A percentile compares a stretch with the other conserved stretches of the same genome.
phyloP scores from a whole-genome alignment of 2,113 vertebrate genomes.

The Oreochromis tanganicae region DNA sequence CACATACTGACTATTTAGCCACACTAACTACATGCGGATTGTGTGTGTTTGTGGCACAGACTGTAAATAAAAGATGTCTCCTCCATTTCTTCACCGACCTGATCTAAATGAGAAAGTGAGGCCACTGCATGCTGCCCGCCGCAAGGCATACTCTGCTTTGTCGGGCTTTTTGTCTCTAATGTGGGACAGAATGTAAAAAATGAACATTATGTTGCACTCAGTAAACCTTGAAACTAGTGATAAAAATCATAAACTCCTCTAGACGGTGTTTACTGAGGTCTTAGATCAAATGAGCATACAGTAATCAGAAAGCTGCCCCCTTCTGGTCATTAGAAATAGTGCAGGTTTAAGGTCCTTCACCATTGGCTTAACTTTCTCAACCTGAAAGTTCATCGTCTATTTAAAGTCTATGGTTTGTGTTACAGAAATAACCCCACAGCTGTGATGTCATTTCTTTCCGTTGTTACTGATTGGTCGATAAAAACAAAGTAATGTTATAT shows the following conservation, averaged over 20 bases:
- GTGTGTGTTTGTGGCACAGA: neutral
- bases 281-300: neutral
- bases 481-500: neutral
- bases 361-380: neutral
- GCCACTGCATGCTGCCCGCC: neutral
- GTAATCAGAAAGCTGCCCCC: neutral
- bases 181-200: neutral
- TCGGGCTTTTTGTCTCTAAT: neutral
- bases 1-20: neutral
- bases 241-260: neutral
- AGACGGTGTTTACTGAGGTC: neutral
- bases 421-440: neutral
- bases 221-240: neutral
- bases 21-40: neutral
- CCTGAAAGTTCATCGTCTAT: neutral
- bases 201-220: neutral
- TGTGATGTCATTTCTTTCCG: neutral
- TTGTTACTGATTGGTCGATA: neutral
- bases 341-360: neutral
- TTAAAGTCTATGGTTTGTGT: neutral
- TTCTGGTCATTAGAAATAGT: neutral
- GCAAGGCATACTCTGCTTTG: neutral
- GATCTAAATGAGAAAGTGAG: neutral
- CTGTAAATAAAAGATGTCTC: neutral
- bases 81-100: neutral